Evolutionary conservation across 2,888 invertebrate genomes (phyloP), one percentile per base, ranked within the genome.

Genomic region (Drymonia ruficornis): DNA sequence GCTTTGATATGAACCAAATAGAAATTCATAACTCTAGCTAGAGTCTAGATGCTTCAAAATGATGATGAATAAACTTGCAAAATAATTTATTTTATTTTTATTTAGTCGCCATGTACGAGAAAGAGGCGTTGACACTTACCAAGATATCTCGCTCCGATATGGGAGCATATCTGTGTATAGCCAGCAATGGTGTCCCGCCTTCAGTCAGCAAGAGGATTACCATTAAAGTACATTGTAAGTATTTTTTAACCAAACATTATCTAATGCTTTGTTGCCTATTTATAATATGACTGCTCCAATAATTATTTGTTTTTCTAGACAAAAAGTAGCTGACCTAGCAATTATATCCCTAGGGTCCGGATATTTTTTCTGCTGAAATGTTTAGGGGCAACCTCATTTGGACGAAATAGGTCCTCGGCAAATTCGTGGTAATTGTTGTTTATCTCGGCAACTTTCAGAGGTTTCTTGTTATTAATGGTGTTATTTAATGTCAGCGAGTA

Each of bases 161-260:
- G 97, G 97, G 98, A 15, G 96, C 96, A 61, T 98, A 98, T 89
- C 94, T 97, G 73, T 98, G 98, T 91, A 97, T 98, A 70, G 98
- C 98, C 44, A 96, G 96, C 72, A 98, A 98, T 76, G 96, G 97
- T 29, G 96, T 98, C 47, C 97, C 97, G 43, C 98, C 98, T 49
- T 95, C 97, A 52, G 96, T 98, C 74, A 97, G 97, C 92, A 98
- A 98, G 90, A 94, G 97, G 81, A 97, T 98, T 79, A 95, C 95
- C 83, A 95, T 98, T 79, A 96, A 95, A 93, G 97, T 98, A 70
- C 96, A 97, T 84, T 98, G 98, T 98, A 93, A 96, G 98, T 96
- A 91, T 12, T 11, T 11, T 31, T 31, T 31, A 31, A 31, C 11
- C 31, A 31, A 31, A 3, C 31, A 1, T 31, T 31, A 12, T 31